phyloP scores from a whole-genome alignment of 2,113 vertebrate species.

The Pagrus major region DNA sequence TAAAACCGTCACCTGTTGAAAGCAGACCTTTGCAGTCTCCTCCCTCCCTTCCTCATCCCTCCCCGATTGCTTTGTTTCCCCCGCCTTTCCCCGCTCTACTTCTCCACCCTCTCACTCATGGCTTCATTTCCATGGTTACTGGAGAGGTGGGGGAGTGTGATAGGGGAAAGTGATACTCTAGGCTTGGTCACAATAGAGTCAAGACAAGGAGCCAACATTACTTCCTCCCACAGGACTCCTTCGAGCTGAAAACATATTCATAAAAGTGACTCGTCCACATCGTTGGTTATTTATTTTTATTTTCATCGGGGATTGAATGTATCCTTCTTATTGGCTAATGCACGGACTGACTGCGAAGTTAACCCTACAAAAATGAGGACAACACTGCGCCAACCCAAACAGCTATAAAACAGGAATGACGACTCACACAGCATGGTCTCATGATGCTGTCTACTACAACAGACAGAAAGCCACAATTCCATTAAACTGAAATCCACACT shows the following conservation, averaged over 20 bases:
- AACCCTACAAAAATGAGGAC: neutral
- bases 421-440: conserved; percentile 18
- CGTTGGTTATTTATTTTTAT: conserved; percentile 18
- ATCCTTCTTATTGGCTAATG: neutral
- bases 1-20: conserved; percentile 13
- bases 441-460: neutral
- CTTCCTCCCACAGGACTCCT: conserved; percentile 37
- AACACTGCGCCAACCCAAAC: conserved; percentile 25
- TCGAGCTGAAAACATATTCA: conserved; percentile 16
- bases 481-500: neutral
- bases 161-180: conserved; percentile 37
- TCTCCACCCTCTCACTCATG: neutral
- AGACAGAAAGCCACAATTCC: neutral
- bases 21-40: neutral
- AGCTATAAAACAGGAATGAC: conserved; percentile 33
- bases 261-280: neutral
- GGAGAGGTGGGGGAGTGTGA: neutral
- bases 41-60: too few species aligned
- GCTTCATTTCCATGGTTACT: conserved; percentile 14
- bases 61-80: neutral
- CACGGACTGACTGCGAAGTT: neutral
- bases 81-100: neutral
- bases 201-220: conserved; percentile 30
- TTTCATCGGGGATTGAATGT: neutral
- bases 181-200: conserved; percentile 38